Percentiles rank a stretch among this genome's conserved stretches.
phyloP scores from a whole-genome alignment of 2,888 invertebrate species.

The Boloria selene region DNA sequence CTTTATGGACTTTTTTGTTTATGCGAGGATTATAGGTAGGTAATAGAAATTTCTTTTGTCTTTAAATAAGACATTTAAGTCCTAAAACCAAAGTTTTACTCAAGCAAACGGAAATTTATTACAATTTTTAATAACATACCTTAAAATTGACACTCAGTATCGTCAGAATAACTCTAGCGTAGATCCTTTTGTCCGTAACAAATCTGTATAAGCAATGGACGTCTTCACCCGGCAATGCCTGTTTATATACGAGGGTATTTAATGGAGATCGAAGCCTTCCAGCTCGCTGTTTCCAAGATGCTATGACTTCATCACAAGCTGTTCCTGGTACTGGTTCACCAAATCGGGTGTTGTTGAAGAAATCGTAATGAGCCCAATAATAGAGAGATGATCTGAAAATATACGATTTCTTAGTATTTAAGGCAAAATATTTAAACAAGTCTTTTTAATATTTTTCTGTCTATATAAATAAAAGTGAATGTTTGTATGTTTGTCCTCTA shows the following conservation, averaged over 20 bases:
- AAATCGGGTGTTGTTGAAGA: conserved; percentile 94
- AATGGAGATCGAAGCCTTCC: conserved; percentile 91
- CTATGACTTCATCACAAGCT: conserved; percentile 93
- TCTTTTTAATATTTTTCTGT: too few relatives aligned
- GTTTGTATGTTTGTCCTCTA: too few relatives aligned
- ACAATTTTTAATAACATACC: conserved; percentile 56
- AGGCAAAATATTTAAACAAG: too few relatives aligned
- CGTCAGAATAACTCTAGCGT: conserved; percentile 90
- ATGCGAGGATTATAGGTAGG: too few relatives aligned
- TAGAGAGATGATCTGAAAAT: conserved; percentile 89
- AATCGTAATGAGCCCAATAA: conserved; percentile 97
- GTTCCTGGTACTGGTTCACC: conserved; percentile 92
- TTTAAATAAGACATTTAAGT: too few relatives aligned
- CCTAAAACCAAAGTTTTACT: not conserved
- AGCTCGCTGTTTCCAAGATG: conserved; percentile 90
- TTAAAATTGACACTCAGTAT: conserved; percentile 91
- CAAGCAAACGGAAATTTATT: not conserved
- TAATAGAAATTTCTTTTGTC: too few relatives aligned
- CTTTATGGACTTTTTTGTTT: too few relatives aligned
- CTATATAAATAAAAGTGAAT: too few relatives aligned
- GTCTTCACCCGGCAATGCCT: conserved; percentile 86
- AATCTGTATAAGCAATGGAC: conserved; percentile 92
- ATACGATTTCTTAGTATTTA: not conserved
- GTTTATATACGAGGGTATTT: conserved; percentile 93
- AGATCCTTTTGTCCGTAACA: conserved; percentile 90